Evolutionary conservation across 2,113 vertebrate species (phyloP).

Genomic region (Ceyx melanurus): DNA sequence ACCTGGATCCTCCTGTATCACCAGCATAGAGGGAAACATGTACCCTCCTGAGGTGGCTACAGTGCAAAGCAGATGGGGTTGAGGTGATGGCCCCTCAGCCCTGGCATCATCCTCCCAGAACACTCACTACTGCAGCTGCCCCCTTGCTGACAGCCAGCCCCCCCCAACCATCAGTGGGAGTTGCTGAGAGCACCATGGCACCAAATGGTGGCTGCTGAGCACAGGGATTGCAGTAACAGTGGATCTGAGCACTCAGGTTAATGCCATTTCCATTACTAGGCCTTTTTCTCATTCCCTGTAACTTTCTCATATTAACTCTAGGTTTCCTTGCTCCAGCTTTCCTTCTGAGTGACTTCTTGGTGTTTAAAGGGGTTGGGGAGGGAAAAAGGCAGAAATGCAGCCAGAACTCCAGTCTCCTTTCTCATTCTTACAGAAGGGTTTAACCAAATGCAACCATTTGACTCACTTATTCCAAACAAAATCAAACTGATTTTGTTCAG

Average conservation of each 20-base stretch:
- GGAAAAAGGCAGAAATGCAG: not conserved
- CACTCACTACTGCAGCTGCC: not conserved
- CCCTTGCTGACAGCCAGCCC: not conserved
- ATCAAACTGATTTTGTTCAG: not conserved
- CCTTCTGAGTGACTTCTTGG: not conserved
- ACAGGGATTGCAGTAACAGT: not conserved
- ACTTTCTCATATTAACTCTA: slow-evolving; percentile 47
- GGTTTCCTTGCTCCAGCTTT: not conserved
- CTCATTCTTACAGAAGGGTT: not conserved
- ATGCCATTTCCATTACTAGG: slow-evolving; percentile 7
- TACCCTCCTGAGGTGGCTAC: not conserved
- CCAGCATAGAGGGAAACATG: not conserved
- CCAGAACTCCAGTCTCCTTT: not conserved
- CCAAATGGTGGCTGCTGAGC: slow-evolving; percentile 2
- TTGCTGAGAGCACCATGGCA: not conserved
- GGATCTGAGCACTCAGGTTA: slow-evolving; percentile 23
- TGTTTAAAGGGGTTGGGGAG: not conserved
- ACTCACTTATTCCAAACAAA: not conserved
- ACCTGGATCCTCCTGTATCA: not conserved
- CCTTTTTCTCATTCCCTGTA: not conserved
- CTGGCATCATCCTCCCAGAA: not conserved
- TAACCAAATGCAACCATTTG: not conserved
- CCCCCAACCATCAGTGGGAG: not conserved
- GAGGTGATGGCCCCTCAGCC: accelerated
- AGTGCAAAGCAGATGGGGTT: not conserved